phyloP scores from a whole-genome alignment of 2,888 invertebrate species.

The Toxonevra muliebris region DNA sequence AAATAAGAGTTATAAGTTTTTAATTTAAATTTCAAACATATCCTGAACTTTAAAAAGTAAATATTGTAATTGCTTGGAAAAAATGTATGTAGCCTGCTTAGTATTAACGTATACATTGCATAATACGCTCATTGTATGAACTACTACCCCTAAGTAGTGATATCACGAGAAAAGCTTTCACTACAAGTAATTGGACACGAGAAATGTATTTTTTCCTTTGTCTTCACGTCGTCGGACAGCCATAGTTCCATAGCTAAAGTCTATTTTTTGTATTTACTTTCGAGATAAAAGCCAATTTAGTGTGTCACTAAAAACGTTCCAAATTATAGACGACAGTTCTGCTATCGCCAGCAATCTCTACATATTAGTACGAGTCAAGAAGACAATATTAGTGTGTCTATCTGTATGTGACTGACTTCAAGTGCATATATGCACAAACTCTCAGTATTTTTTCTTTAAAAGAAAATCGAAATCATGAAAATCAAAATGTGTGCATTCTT shows the following conservation, averaged over 20 bases:
- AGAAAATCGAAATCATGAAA: conserved; percentile 2
- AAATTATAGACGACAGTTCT: conserved; percentile 13
- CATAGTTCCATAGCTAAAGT: background rate
- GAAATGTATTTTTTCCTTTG: background rate
- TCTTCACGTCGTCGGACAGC: background rate
- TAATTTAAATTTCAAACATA: too few relatives aligned
- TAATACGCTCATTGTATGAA: too few relatives aligned
- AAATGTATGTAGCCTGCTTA: too few relatives aligned
- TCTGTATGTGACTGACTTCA: too few relatives aligned
- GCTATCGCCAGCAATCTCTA: background rate
- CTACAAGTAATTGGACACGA: conserved; percentile 4
- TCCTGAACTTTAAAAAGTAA: too few relatives aligned
- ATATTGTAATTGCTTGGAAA: too few relatives aligned
- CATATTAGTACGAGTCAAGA: background rate
- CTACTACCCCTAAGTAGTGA: background rate
- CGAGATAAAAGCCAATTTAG: conserved; percentile 9
- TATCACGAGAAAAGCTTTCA: conserved; percentile 3
- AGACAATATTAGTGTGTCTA: too few relatives aligned
- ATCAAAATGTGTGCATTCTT: background rate
- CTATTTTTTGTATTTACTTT: background rate
- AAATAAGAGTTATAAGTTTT: too few relatives aligned
- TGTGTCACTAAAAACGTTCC: conserved; percentile 9
- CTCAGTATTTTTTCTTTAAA: background rate
- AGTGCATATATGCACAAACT: too few relatives aligned
- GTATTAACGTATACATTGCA: too few relatives aligned